phyloP scores from a whole-genome alignment of 1,140 invertebrate species.

The Batillaria attramentaria region DNA sequence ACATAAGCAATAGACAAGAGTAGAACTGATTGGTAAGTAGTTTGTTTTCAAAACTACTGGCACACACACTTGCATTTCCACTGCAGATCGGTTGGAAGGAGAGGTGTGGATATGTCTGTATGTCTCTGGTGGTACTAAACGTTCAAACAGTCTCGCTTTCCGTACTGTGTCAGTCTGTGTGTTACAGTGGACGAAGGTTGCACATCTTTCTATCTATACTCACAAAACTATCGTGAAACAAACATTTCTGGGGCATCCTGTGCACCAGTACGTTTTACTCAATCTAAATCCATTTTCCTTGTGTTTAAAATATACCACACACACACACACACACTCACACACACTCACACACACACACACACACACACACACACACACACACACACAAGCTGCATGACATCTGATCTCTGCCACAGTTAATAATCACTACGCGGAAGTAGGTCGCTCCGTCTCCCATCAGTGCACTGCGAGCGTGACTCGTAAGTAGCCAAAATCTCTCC shows the following conservation, averaged over 20 bases:
- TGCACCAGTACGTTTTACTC: background rate
- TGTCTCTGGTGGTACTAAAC: background rate
- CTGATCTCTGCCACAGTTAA: too few species aligned
- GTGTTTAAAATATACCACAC: background rate
- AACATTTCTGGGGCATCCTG: background rate
- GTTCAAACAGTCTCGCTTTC: background rate
- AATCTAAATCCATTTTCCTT: background rate
- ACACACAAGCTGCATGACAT: background rate
- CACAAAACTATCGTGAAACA: background rate
- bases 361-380: constrained; percentile 9
- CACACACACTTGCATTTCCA: too few species aligned
- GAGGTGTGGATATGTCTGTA: too few species aligned
- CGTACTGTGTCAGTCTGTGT: background rate
- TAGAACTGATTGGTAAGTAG: too few species aligned
- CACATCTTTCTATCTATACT: background rate
- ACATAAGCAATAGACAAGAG: too few species aligned
- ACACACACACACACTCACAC: background rate
- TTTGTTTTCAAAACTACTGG: too few species aligned
- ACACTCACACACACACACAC: background rate
- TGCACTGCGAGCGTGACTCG: background rate
- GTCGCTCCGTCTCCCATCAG: background rate
- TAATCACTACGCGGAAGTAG: too few species aligned
- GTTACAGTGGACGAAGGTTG: background rate
- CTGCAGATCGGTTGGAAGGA: too few species aligned
- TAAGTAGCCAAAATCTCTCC: too few species aligned